Evolutionary conservation across 2,888 invertebrate genomes (phyloP), one percentile per base, ranked within the genome.

Genomic region (Creontiades dilutus): DNA sequence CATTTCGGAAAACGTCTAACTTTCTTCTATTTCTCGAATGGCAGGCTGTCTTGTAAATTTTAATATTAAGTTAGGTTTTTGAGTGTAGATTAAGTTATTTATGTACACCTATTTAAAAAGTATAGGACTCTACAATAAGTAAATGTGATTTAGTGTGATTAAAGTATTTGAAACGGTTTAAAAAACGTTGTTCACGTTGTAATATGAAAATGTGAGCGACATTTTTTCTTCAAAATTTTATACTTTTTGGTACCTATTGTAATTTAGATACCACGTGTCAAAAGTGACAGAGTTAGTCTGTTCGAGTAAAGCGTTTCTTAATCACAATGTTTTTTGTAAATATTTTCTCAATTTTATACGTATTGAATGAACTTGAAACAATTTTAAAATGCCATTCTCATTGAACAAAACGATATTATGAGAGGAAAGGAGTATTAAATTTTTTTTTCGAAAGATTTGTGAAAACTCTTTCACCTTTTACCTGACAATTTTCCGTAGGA

Each of bases 11-110:
- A 76, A 76, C 75, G 37, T 76, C n/a, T 87, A 87, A 76, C 87
- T 87, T 90, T 87, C 80, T 91, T 92, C 92, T 92, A 91, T 91
- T 91, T 86, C 92, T 91, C 90, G 92, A 91, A 92, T 91, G 90
- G 91, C 91, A 92, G 92, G 91, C 91, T 91, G 90, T 57, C 37
- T 81, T 86, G 78, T 87, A 86, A 86, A 87, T 90, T 61, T 86
- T 90, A 87, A 68, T 90, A 19, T 68, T 55, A 87, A 52, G 82
- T 90, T 90, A 82, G 85, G 86, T 68, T 90, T 37, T 90, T 80
- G 86, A 68, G 87, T 87, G 87, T 87, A 87, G 87, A 80, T 28
- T 90, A 91, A 91, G 90, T 91, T 91, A 91, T 91, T 91, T 91
- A 91, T 91, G 91, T 91, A 91, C 88, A 91, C 91, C 91, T 91